Base-by-base conservation (phyloP, 2,888 invertebrate species). In the Chalcosyrphus nemorum region DNA sequence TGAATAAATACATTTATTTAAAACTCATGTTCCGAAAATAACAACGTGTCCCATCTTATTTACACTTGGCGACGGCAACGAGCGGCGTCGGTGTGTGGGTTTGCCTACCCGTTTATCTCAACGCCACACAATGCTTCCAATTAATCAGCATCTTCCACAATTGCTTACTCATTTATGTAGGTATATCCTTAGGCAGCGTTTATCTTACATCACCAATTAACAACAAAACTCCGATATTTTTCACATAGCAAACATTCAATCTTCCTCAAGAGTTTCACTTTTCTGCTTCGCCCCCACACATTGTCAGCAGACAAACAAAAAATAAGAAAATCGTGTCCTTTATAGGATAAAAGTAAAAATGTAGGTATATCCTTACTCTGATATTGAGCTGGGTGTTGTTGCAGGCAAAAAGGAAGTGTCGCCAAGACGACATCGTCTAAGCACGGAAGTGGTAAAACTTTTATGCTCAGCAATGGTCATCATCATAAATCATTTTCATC, bases 401-500 rank as follows among this genome's bases (percentile, higher is more conserved):
- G 74, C 74, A 63, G 63, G 47, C 47, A 78, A 75, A 78, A 75
- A 45, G 74, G 70, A 84, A 84, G 80, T 80, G 74, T 78, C 84
- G 57, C 84, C 78, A 78, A 65, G 84, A 57, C 74, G 63, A 80
- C 78, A 80, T 17, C 74, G 65, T 70, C 78, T 70, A 68, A 74
- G 72, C 50, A 61, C 68, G 74, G 78, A 84, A 84, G 74, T 74
- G 74, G 72, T 74, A 75, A 56, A 75, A 78, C 68, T 78, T 78
- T 68, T 70, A 78, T 70, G 72, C 72, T 72, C 57, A 78, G 84
- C 74, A 75, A 80, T 80, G 75, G 84, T 84, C 84, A 74, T 84
- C 82, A 84, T 84, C 84, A 84, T 84, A 84, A 84, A 84, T 84
- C 84, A 84, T 84, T 84, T 84, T 84, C 74, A 63, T 70, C 70